phyloP scores from a whole-genome alignment of 2,888 invertebrate genomes.

The Melieria omissa region DNA sequence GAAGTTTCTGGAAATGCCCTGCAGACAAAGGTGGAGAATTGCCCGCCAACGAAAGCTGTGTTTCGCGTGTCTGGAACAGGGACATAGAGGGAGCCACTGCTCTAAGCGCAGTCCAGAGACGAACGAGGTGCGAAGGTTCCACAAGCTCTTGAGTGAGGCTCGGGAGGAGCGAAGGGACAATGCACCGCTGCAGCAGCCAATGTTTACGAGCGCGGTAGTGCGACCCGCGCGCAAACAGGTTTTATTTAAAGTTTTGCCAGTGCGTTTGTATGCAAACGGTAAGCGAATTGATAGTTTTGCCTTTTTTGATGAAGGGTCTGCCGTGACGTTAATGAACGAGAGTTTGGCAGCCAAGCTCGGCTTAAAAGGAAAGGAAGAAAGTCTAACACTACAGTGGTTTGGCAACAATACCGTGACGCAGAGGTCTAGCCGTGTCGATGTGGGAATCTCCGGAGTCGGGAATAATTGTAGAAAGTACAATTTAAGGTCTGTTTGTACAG shows the following conservation, averaged over 20 bases:
- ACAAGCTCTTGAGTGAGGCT: slow-evolving; percentile 28
- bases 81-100: slow-evolving; percentile 26
- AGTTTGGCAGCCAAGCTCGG: background rate
- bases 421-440: slow-evolving; percentile 8
- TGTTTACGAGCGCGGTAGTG: slow-evolving; percentile 16
- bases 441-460: slow-evolving; percentile 37
- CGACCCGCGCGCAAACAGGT: slow-evolving; percentile 16
- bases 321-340: background rate
- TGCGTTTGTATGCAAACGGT: slow-evolving; percentile 6
- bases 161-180: slow-evolving; percentile 31
- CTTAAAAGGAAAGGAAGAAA: slow-evolving; percentile 3
- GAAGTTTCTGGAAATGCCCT: slow-evolving; percentile 9
- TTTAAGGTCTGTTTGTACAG: slow-evolving; percentile 35
- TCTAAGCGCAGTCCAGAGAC: background rate
- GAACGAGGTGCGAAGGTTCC: slow-evolving; percentile 29
- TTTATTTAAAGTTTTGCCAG: background rate
- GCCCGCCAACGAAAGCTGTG: slow-evolving; percentile 23
- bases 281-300: background rate
- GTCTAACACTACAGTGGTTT: slow-evolving; percentile 41
- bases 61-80: slow-evolving; percentile 25
- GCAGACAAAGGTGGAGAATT: slow-evolving; percentile 20
- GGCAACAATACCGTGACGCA: slow-evolving; percentile 30
- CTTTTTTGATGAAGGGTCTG: slow-evolving; percentile 12
- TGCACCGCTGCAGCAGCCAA: slow-evolving; percentile 22
- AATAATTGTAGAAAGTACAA: slow-evolving; percentile 24